Evolutionary conservation across 2,888 invertebrate genomes (phyloP).

Genomic region (Philhelius pedissequus): DNA sequence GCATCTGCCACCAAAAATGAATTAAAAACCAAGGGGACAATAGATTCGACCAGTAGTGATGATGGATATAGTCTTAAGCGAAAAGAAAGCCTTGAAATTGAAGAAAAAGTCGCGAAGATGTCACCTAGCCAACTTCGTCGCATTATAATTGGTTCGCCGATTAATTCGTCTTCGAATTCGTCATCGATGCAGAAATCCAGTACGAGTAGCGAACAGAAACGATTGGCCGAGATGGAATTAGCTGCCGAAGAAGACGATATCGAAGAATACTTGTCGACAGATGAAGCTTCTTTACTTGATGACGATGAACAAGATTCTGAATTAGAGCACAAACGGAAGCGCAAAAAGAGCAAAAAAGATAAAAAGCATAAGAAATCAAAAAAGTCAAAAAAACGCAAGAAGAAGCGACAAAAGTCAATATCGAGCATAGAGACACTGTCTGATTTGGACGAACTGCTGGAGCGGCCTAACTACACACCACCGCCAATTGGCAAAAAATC

Average conservation of each 20-base stretch:
- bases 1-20: constrained; percentile 6
- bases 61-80: constrained; percentile 73
- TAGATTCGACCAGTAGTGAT: constrained; percentile 69
- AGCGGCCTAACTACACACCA: constrained; percentile 75
- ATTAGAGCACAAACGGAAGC: constrained; percentile 81
- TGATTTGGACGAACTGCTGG: constrained; percentile 75
- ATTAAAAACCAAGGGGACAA: constrained; percentile 17
- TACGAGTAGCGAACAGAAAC: constrained; percentile 47
- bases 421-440: constrained; percentile 85
- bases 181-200: constrained; percentile 58
- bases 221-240: constrained; percentile 7
- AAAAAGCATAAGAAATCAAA: constrained; percentile 87
- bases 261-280: constrained; percentile 56
- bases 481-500: constrained; percentile 69
- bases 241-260: constrained; percentile 51
- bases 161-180: constrained; percentile 71
- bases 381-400: constrained; percentile 85
- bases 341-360: constrained; percentile 78
- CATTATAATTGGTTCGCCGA: constrained; percentile 74
- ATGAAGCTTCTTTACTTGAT: constrained; percentile 59
- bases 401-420: constrained; percentile 84
- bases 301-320: constrained; percentile 74
- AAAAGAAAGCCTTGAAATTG: constrained; percentile 72
- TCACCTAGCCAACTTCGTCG: constrained; percentile 74
- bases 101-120: constrained; percentile 72